Evolutionary conservation across 2,113 vertebrate genomes (phyloP), one percentile per base, ranked within the genome.

Genomic region (Tachysurus fulvidraco): DNA sequence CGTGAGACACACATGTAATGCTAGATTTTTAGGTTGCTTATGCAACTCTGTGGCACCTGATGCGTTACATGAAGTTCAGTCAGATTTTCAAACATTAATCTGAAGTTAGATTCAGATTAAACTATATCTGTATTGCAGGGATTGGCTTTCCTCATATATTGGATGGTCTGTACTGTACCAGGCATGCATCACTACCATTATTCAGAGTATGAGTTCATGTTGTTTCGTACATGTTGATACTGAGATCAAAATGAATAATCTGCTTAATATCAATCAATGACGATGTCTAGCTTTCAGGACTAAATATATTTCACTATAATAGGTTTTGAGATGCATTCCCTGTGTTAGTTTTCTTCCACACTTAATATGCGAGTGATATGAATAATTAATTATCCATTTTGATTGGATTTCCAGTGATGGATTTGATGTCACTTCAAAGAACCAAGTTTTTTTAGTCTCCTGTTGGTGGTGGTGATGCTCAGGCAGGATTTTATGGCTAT

Each of bases 341-440:
- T n/a, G 8, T 28, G 46, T 76, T 50, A n/a, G 73, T 25, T 69
- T 69, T 69, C 28, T 69, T 69, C 69, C 69, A 44, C 17, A 44
- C 19, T 73, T 73, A 73, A 41, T 73, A 21, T 23, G 41, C 69
- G 8, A 44, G 36, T 73, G 36, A 73, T 44, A 44, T 73, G 69
- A 73, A 44, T 73, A 21, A 76, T 76, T 76, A 76, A 76, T n/a
- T 50, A 76, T 76, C 4, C 44, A 13, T 78, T 78, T 36, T 57
- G 16, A 79, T 79, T 79, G 28, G 77, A 17, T 78, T 57, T 16
- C 9, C 1, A 9, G 19, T 79, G 52, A 79, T 36, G 77, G 54
- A 79, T 57, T 57, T 80, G 1, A 59, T 59, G 77, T 59, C 14
- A 59, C 54, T 80, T 59, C 16, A 21, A 36, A 17, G n/a, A 79